Base-by-base conservation (phyloP, 1,140 invertebrate genomes). In the Drosophila sproati region DNA sequence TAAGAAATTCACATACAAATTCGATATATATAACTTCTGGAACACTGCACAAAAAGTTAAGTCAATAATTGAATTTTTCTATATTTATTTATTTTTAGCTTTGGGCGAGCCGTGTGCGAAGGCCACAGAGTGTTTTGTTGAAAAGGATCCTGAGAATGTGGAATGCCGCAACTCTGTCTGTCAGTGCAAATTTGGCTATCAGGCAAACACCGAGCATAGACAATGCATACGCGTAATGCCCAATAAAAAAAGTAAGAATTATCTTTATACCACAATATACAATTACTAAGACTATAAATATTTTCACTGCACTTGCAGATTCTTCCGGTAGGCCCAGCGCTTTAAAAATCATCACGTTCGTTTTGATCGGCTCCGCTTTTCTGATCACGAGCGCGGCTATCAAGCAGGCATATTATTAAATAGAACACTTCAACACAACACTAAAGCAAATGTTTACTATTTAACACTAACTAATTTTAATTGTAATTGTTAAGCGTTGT, bases 111-210 rank as follows among this genome's bases (percentile, higher is more conserved):
- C 73, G 0, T 94, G 94, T 60, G 64, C 77, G 0, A 91, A 93
- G 5, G 92, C 83, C 32, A 93, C 93, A 29, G 82, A 94, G 56
- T 94, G 94, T 61, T 94, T 76, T 72, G 74, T 93, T 1, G 70
- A 73, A 3, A 92, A 91, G 8, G 77, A 91, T 28, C 87, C 93
- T 0, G 91, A 93, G 20, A 77, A 83, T 12, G 92, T 93, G 0
- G 93, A 93, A 6, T 94, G 94, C 60, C 86, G 94, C 6, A 94
- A 94, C 74, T 92, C 93, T 1, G 62, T 93, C 2, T 94, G 94
- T 35, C 93, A 94, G 60, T 94, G 94, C 61, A 91, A 93, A 61
- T 92, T 94, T 59, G 77, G 92, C 6, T 93, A 90, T 60, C 89
- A 92, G 1, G 92, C 90, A 50, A 93, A 89, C 8, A 85, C 92